Evolutionary conservation across 2,113 vertebrate species (phyloP).

Genomic region (Amazona vittata): DNA sequence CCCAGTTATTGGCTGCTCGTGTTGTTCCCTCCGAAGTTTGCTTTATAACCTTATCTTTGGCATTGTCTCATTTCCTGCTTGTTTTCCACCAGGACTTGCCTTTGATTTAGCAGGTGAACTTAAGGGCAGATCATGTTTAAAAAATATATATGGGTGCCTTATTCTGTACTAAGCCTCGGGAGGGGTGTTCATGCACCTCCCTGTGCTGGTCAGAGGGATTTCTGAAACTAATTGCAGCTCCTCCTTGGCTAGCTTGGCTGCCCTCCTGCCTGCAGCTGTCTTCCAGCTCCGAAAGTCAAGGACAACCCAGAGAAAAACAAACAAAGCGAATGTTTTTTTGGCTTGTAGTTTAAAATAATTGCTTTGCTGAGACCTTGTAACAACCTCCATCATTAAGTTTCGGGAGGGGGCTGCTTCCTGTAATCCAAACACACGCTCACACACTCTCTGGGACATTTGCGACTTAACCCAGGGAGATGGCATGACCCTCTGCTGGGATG

Average conservation of each 20-base stretch:
- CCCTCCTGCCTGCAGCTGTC: constrained; percentile 26
- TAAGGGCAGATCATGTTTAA: neutral
- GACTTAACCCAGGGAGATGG: neutral
- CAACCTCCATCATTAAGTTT: constrained; percentile 20
- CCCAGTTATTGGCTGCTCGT: neutral
- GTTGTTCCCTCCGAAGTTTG: neutral
- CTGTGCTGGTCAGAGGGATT: neutral
- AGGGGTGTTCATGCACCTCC: neutral
- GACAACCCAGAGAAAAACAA: constrained; percentile 13
- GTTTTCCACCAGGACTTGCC: neutral
- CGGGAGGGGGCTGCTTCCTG: neutral
- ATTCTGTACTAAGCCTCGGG: neutral
- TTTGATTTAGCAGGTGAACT: constrained; percentile 41
- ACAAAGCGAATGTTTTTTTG: neutral
- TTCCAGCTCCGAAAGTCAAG: constrained; percentile 41
- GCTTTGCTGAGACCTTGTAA: constrained; percentile 9
- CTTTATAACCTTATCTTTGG: constrained; percentile 24
- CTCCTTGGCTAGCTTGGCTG: neutral
- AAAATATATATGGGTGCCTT: neutral
- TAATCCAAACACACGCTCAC: neutral
- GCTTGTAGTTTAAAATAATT: constrained; percentile 46
- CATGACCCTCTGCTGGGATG: neutral
- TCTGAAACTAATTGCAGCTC: constrained; percentile 9
- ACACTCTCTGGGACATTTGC: neutral
- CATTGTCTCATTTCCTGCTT: constrained; percentile 29